phyloP scores from a whole-genome alignment of 2,113 vertebrate species.

The Platichthys flesus region DNA sequence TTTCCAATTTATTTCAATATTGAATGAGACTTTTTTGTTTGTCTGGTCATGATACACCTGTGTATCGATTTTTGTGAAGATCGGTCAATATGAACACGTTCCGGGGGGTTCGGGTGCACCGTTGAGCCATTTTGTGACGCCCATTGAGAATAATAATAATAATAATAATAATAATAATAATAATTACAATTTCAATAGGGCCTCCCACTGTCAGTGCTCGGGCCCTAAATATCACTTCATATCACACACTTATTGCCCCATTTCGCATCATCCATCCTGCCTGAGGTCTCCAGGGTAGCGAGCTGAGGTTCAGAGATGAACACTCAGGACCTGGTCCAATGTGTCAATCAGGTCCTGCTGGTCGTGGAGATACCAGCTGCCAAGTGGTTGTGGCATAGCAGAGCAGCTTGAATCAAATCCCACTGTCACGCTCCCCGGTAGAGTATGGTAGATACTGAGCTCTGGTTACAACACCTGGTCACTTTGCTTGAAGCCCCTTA shows the following conservation, averaged over 20 bases:
- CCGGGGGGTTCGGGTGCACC: no score
- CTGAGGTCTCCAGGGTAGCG: background rate
- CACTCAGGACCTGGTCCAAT: background rate
- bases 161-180: no score
- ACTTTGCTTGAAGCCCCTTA: slow-evolving; percentile 13
- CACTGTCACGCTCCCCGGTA: slow-evolving; percentile 16
- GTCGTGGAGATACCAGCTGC: slow-evolving; percentile 36
- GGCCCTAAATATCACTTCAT: background rate
- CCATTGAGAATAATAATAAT: no score
- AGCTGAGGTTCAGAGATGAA: background rate
- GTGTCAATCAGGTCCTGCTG: slow-evolving; percentile 10
- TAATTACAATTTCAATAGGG: no score
- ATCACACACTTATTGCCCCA: background rate
- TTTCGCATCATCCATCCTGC: background rate
- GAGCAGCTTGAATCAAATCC: slow-evolving; percentile 47
- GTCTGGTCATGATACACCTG: no score
- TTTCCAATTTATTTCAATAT: background rate
- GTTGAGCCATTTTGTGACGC: no score
- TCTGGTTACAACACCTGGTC: slow-evolving; percentile 34
- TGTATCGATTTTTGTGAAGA: no score
- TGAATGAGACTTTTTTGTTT: background rate
- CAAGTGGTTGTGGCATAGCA: slow-evolving; percentile 35
- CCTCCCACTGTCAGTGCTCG: no score
- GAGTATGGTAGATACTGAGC: slow-evolving; percentile 21
- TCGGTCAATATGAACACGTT: no score